Base-by-base conservation (phyloP, 2,113 vertebrate species). In the Peromyscus leucopus region DNA sequence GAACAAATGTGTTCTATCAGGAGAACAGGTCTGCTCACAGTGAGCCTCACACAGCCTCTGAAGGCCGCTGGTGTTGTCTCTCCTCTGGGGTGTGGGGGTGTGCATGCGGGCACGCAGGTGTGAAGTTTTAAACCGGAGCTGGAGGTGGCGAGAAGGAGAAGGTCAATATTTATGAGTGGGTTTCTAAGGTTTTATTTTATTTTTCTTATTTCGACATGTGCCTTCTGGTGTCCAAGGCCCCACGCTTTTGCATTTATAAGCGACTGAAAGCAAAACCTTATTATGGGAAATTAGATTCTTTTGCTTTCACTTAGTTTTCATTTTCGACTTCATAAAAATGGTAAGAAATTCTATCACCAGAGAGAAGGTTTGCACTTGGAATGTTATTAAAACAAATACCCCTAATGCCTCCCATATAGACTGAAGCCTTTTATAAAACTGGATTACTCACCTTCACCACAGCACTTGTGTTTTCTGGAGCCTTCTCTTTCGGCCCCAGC, bases 111-210 rank as follows among this genome's bases (percentile, higher is more conserved):
- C 84, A 95, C 90, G 80, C 85, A 93, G 1, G 17, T 96, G 87
- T 97, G 96, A 95, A 93, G 82, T 31, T 83, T 89, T 87, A 87
- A 59, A 89, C 83, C 36, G n/a, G 91, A 93, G 51, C 19, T 79
- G 9, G n/a, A 92, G 96, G 91, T 69, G 46, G 88, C 36, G 59
- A 39, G 75, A 95, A 95, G 78, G 82, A 79, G 87, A 96, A 97
- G 92, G 96, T 98, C 96, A 97, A 97, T 98, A 97, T 97, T 98
- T 98, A 97, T 96, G 91, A 96, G 86, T 87, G 89, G 85, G 91
- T 96, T 97, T 86, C 89, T 94, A 83, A 95, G 67, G 83, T 91
- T 97, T 98, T 97, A 95, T 97, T 97, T 97, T 93, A 97, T 97
- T 97, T 97, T 97, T 96, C 93, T 96, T 96, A 97, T 87, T 97